phyloP scores from a whole-genome alignment of 2,113 vertebrate species.

The Perca schrenkii region DNA sequence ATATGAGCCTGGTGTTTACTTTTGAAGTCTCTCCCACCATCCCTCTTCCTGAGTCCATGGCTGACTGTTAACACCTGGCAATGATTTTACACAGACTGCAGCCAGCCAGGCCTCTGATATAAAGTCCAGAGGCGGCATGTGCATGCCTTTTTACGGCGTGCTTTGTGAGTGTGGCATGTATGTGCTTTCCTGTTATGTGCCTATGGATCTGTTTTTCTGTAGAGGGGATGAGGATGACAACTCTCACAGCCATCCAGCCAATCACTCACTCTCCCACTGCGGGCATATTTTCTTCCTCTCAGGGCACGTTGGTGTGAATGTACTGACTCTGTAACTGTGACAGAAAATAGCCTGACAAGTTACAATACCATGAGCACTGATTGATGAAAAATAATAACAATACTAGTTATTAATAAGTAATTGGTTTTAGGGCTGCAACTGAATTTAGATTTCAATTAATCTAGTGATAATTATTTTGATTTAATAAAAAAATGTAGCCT shows the following conservation, averaged over 20 bases:
- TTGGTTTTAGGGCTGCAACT: not conserved
- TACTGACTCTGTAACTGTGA: not conserved
- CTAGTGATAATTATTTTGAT: not conserved
- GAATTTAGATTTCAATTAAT: not conserved
- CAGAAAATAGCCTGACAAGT: not conserved
- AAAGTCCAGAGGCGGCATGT: slow-evolving; percentile 55
- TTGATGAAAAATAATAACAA: not conserved
- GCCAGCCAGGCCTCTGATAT: slow-evolving; percentile 71
- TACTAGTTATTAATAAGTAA: not conserved
- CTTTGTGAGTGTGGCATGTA: slow-evolving; percentile 35
- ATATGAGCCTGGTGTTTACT: slow-evolving; percentile 74
- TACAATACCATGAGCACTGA: not conserved
- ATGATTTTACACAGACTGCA: slow-evolving; percentile 82
- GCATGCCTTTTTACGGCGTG: slow-evolving; percentile 28
- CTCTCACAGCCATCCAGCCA: slow-evolving; percentile 20
- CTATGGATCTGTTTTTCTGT: slow-evolving; percentile 58
- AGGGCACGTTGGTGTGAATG: not conserved
- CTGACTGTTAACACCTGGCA: slow-evolving; percentile 84
- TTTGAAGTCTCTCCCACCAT: slow-evolving; percentile 70
- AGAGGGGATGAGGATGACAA: slow-evolving; percentile 37
- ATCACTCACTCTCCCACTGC: not conserved
- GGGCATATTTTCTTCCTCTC: slow-evolving; percentile 11
- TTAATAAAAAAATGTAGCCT: too few relatives aligned
- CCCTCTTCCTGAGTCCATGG: slow-evolving; percentile 64
- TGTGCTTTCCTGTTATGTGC: slow-evolving; percentile 48